Conservation (phyloP, 2,797 vertebrate species). For the Enteromius afrohamiltoni region DNA sequence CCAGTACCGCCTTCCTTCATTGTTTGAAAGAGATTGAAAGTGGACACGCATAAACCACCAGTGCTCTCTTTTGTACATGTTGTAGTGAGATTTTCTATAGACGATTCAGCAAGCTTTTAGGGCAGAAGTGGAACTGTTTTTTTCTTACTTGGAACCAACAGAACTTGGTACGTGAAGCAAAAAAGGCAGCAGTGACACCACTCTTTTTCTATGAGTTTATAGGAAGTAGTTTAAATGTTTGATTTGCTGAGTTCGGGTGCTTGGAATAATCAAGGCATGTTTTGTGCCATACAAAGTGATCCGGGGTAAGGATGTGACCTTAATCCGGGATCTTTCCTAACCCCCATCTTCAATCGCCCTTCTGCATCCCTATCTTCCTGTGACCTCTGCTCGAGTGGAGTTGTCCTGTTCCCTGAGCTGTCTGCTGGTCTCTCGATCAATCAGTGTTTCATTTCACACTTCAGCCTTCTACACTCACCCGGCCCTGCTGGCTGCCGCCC, state of each 20-base stretch:
- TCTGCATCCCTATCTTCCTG: constrained; percentile 19
- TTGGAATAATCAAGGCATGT: constrained; percentile 11
- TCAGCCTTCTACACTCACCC: constrained; percentile 57
- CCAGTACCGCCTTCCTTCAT: neutral
- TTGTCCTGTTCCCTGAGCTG: constrained; percentile 46
- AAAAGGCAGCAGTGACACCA: neutral
- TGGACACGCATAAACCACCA: neutral
- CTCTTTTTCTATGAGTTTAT: neutral
- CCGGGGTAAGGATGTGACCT: neutral
- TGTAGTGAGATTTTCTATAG: neutral
- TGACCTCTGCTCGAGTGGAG: constrained; percentile 44
- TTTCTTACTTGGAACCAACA: neutral
- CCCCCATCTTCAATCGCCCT: constrained; percentile 10
- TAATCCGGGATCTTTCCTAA: constrained; percentile 45
- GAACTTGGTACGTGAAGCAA: neutral
- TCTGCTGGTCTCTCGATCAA: constrained; percentile 57
- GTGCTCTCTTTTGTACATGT: neutral
- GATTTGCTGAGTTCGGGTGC: constrained; percentile 3
- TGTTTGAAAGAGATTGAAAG: neutral
- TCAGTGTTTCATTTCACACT: constrained; percentile 56
- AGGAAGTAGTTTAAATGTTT: constrained; percentile 1
- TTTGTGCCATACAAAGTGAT: constrained; percentile 19
- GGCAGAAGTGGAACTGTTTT: neutral
- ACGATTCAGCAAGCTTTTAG: neutral
- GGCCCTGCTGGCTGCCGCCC: constrained; percentile 57